These are phyloP conservation scores for Aldabrachelys gigantea DNA, from an alignment of 2,113 vertebrate species.

Conservation along the genomic window DNA sequence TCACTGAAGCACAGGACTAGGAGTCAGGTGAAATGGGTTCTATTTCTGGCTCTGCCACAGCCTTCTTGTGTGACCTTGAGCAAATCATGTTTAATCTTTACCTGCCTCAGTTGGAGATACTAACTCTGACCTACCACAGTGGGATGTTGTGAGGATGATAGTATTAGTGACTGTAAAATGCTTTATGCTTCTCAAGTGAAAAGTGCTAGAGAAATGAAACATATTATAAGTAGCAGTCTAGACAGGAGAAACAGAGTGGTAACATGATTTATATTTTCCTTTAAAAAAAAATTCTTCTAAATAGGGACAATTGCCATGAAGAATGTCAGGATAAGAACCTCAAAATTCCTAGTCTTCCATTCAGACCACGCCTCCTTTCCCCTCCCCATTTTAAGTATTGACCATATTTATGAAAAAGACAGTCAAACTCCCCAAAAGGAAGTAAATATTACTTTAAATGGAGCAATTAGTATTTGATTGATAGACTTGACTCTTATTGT, in stretches of 20 bases:
- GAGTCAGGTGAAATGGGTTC: neutral
- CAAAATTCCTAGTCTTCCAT: neutral
- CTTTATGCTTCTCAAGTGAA: neutral
- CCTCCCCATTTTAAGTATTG: neutral
- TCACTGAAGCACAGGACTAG: neutral
- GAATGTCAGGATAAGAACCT: neutral
- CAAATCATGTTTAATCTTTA: neutral
- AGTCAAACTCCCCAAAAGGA: neutral
- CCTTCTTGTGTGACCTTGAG: neutral
- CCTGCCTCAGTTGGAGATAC: accelerated
- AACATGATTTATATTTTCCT: neutral
- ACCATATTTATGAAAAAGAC: neutral
- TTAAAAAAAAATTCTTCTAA: neutral
- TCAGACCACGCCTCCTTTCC: neutral
- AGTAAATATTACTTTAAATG: neutral
- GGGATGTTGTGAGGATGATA: neutral
- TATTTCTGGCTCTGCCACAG: neutral
- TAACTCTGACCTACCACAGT: neutral
- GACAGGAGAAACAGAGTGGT: neutral
- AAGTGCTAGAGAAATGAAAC: neutral
- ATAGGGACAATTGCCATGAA: neutral
- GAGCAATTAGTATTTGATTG: neutral
- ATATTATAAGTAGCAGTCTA: neutral
- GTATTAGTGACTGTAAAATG: neutral
- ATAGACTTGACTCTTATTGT: neutral